Percentiles rank a stretch among this genome's conserved stretches.
These are phyloP conservation scores for Protonemura montana DNA, from an alignment of 2,888 invertebrate genomes.

Conservation along the genomic window DNA sequence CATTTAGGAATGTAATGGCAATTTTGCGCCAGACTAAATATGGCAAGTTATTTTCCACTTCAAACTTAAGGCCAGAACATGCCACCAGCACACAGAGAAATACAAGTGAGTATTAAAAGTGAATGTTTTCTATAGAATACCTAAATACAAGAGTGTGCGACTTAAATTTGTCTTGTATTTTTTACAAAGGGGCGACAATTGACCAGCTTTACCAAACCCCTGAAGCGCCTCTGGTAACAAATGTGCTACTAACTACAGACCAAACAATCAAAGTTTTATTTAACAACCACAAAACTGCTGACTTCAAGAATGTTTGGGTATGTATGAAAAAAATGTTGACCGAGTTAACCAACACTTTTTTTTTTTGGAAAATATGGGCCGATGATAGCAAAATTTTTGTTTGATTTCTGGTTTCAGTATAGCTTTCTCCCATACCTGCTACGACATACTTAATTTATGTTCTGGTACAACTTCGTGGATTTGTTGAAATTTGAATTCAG, in stretches of 20 bases:
- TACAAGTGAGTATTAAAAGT: neutral
- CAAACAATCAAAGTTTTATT: constrained; percentile 53
- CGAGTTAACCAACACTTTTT: too few relatives aligned
- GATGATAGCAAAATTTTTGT: too few relatives aligned
- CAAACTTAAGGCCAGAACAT: neutral
- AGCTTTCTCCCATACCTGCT: too few relatives aligned
- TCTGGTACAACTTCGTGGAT: too few relatives aligned
- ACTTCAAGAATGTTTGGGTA: constrained; percentile 55
- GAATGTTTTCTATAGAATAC: too few relatives aligned
- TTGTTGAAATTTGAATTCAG: too few relatives aligned
- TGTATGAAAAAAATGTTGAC: too few relatives aligned
- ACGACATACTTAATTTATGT: too few relatives aligned
- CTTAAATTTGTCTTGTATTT: neutral
- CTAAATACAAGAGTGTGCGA: neutral
- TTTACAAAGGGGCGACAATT: neutral
- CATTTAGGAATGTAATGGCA: neutral
- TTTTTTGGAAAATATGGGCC: too few relatives aligned
- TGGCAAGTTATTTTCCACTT: neutral
- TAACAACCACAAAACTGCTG: constrained; percentile 52
- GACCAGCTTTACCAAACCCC: neutral
- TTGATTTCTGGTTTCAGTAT: too few relatives aligned
- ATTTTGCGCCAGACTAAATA: neutral
- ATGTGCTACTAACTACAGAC: constrained; percentile 51
- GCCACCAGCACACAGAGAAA: neutral
- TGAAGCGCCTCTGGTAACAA: constrained; percentile 47